Evolutionary conservation across 2,888 invertebrate genomes (phyloP), one percentile per base, ranked within the genome.

Genomic region (Pollenia amentaria): DNA sequence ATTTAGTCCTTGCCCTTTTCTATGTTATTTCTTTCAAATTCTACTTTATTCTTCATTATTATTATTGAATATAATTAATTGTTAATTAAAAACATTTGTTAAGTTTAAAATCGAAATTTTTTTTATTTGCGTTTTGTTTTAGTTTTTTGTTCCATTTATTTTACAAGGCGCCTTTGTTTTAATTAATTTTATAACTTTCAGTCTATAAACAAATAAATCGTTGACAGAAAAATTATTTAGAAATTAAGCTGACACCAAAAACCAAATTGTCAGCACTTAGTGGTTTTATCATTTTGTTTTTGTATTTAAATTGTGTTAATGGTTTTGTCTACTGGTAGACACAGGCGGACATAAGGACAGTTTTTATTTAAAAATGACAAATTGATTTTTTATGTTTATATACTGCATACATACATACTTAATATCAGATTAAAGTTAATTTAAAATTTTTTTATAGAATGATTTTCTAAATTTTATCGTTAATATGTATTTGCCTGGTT

Each of bases 371-470:
- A 64, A 62, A 44, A 79, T 53, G 76, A 77, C 44, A 80, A 72
- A 80, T 80, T 64, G 79, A 55, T 70, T 51, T 62, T 48, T 60
- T 51, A 60, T 78, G 60, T 60, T 79, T 62, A 7, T 51, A 21
- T 21, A 51, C 12, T n/a, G n/a, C 16, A 55, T 44, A 16, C 29
- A 29, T 29, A 6, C 29, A 29, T 55, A 55, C 21, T 57, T 44
- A 29, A 44, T 42, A 55, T 42, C 14, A 42, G 18, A 42, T 55
- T 42, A 55, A 42, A 11, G 14, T 12, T 51, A 46, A 64, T 64
- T 42, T 62, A 18, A 18, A 55, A n/a, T 18, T 51, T 6, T 29
- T 29, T 29, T 29, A 29, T 0, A 29, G 29, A 29, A 29, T 29
- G 29, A 29, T 29, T 29, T 29, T 29, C 6, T 1, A 6, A 29